Percentiles rank a stretch among this genome's conserved stretches.
These are phyloP conservation scores for Hemichromis elongatus DNA, from an alignment of 2,113 vertebrate species.

Conservation along the genomic window DNA sequence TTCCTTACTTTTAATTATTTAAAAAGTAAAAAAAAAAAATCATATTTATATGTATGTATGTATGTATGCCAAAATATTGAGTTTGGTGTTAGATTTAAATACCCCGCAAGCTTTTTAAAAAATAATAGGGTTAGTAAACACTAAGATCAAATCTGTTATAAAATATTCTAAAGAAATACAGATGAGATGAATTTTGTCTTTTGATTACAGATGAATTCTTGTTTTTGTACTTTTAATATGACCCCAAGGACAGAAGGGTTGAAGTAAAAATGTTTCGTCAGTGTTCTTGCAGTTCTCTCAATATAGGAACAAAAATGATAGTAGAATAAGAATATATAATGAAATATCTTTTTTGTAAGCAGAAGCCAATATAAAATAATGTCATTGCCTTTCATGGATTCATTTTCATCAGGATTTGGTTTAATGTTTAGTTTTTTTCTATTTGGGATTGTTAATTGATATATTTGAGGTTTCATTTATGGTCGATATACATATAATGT, in stretches of 20 bases:
- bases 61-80: not conserved
- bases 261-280: not conserved
- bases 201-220: not conserved
- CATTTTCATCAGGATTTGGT: not conserved
- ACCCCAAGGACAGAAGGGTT: not conserved
- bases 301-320: not conserved
- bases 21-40: no score
- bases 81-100: not conserved
- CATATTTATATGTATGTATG: not conserved
- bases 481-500: not conserved
- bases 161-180: not conserved
- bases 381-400: not conserved
- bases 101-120: no score
- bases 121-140: no score
- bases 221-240: not conserved
- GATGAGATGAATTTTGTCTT: not conserved
- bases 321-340: not conserved
- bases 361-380: not conserved
- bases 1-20: not conserved
- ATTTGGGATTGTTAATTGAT: not conserved
- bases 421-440: not conserved
- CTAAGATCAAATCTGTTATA: not conserved
- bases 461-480: not conserved
- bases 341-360: not conserved
- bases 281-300: not conserved